Conservation (phyloP, 2,797 vertebrate genomes). For the Alosa sapidissima region DNA sequence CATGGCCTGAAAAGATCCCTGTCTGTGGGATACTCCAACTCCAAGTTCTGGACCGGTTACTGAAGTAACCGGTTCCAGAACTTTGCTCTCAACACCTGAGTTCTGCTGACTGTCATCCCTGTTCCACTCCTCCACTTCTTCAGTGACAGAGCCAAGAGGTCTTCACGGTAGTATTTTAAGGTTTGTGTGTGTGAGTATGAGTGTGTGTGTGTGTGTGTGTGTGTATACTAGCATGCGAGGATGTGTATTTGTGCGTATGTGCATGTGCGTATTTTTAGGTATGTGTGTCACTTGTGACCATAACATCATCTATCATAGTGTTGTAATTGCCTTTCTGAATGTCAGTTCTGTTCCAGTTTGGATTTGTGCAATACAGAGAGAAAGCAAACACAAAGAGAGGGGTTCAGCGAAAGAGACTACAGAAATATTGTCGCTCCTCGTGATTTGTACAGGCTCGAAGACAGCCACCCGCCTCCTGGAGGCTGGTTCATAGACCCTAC, state of each 20-base stretch:
- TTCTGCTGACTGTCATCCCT: constrained; percentile 26
- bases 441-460: constrained; percentile 55
- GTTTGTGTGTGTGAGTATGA: constrained; percentile 4
- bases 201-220: constrained; percentile 12
- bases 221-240: constrained; percentile 22
- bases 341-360: constrained; percentile 29
- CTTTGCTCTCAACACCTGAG: constrained; percentile 30
- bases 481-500: constrained; percentile 42
- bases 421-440: constrained; percentile 52
- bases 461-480: constrained; percentile 31
- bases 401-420: constrained; percentile 50
- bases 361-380: constrained; percentile 28
- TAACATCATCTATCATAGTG: constrained; percentile 23
- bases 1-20: constrained; percentile 8
- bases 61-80: constrained; percentile 9
- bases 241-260: constrained; percentile 16
- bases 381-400: neutral
- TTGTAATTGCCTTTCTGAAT: constrained; percentile 28
- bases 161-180: neutral
- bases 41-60: no score
- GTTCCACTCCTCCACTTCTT: constrained; percentile 27
- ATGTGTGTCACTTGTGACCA: neutral
- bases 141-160: constrained; percentile 7
- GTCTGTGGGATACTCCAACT: no score
- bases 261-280: constrained; percentile 3